These are phyloP conservation scores for Globodera rostochiensis DNA, from an alignment of 1,140 invertebrate genomes.

Conservation along the genomic window DNA sequence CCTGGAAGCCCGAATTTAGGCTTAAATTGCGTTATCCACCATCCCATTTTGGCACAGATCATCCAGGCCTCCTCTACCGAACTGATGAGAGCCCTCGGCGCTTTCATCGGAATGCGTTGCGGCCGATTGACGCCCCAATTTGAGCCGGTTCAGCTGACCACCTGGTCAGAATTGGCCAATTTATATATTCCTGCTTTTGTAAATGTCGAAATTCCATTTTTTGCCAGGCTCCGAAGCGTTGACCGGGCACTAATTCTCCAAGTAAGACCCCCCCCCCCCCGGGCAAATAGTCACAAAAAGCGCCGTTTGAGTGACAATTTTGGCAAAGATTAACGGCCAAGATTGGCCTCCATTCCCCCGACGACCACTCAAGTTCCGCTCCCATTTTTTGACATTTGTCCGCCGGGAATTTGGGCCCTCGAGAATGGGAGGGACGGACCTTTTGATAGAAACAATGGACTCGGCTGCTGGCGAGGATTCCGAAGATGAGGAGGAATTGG, in stretches of 20 bases:
- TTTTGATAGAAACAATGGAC: slow-evolving; percentile 14
- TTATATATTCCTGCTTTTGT: not conserved
- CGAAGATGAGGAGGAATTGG: not conserved
- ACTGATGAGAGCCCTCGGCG: slow-evolving; percentile 30
- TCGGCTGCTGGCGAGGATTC: too few relatives aligned
- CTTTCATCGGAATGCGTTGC: slow-evolving; percentile 37
- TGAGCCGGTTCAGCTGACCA: slow-evolving; percentile 27
- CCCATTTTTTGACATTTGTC: slow-evolving; percentile 6
- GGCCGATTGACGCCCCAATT: not conserved
- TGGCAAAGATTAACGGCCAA: slow-evolving; percentile 22
- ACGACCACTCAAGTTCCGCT: not conserved
- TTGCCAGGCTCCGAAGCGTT: slow-evolving; percentile 46
- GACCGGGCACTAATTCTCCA: slow-evolving; percentile 52
- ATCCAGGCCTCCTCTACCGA: slow-evolving; percentile 45
- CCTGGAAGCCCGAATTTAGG: not conserved
- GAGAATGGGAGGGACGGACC: not conserved
- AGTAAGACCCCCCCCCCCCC: slow-evolving; percentile 26
- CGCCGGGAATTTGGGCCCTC: not conserved
- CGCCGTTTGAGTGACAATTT: slow-evolving; percentile 13
- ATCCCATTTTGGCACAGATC: slow-evolving; percentile 8
- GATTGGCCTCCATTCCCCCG: not conserved
- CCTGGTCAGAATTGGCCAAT: slow-evolving; percentile 4
- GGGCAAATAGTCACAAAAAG: slow-evolving; percentile 7
- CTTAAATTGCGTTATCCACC: not conserved
- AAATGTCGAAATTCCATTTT: slow-evolving; percentile 39